Evolutionary conservation across 2,113 vertebrate genomes (phyloP).

Genomic region (Malurus elegans): DNA sequence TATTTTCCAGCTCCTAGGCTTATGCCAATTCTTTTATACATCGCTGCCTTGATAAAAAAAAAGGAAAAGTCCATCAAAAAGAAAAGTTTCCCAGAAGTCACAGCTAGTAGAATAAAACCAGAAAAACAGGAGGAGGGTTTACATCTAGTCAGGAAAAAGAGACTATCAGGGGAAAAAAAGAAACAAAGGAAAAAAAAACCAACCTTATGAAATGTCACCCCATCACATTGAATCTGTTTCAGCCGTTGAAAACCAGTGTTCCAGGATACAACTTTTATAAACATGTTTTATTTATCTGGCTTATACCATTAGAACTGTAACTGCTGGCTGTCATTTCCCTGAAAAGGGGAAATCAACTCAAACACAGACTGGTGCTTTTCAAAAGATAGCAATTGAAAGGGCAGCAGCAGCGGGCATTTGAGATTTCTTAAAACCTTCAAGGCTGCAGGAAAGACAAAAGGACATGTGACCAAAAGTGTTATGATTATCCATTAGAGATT

Average conservation of each 20-base stretch:
- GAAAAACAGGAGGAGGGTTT: not conserved
- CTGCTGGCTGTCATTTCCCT: constrained; percentile 79
- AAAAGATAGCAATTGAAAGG: constrained; percentile 81
- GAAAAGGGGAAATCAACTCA: constrained; percentile 76
- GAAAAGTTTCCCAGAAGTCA: constrained; percentile 12
- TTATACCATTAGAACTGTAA: constrained; percentile 77
- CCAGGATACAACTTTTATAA: constrained; percentile 79
- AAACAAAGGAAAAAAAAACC: not conserved
- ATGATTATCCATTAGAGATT: constrained; percentile 75
- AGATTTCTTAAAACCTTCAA: constrained; percentile 78
- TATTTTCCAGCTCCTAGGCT: constrained; percentile 41
- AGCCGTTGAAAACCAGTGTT: constrained; percentile 76
- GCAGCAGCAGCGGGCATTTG: constrained; percentile 77
- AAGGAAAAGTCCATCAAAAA: constrained; percentile 15
- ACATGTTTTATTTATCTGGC: constrained; percentile 80
- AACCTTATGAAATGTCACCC: not conserved
- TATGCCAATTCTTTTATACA: constrained; percentile 23
- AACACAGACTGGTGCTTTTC: constrained; percentile 81
- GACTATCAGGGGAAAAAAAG: rapidly evolving
- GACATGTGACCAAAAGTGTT: constrained; percentile 77
- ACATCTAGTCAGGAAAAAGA: not conserved
- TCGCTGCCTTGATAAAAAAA: constrained; percentile 33
- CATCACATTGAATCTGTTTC: constrained; percentile 26
- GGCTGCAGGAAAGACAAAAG: constrained; percentile 73
- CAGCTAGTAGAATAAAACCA: not conserved